phyloP scores from a whole-genome alignment of 2,113 vertebrate species.

The Casuarius casuarius region DNA sequence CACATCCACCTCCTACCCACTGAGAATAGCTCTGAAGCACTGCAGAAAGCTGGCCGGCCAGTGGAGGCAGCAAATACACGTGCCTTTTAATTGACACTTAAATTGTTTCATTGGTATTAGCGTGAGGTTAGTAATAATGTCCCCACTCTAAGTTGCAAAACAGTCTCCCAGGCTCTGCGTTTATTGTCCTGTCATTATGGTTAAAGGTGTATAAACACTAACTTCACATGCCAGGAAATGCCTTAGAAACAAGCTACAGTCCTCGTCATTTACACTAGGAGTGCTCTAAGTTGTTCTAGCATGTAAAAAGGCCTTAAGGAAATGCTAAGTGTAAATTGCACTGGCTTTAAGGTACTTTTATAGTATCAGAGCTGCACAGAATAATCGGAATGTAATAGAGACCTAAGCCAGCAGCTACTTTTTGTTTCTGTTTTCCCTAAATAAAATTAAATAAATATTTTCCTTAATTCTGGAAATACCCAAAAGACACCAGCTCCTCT shows the following conservation, averaged over 20 bases:
- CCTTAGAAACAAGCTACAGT: background rate
- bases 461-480: background rate
- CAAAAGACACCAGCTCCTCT: background rate
- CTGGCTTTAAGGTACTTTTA: background rate
- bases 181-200: background rate
- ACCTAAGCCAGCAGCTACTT: background rate
- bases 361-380: background rate
- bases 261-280: accelerated
- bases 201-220: background rate
- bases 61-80: background rate
- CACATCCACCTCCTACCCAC: background rate
- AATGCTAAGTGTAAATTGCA: background rate
- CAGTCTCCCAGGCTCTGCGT: background rate
- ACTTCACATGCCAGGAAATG: background rate
- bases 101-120: background rate
- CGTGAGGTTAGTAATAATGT: background rate
- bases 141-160: background rate
- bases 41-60: background rate
- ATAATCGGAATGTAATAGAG: background rate
- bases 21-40: background rate
- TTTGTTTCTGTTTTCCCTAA: background rate
- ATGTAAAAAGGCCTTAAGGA: background rate
- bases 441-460: background rate
- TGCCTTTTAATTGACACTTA: background rate
- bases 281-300: background rate